Base-by-base conservation (phyloP, 1,140 invertebrate species). In the Pseudomyrmex pallidus region DNA sequence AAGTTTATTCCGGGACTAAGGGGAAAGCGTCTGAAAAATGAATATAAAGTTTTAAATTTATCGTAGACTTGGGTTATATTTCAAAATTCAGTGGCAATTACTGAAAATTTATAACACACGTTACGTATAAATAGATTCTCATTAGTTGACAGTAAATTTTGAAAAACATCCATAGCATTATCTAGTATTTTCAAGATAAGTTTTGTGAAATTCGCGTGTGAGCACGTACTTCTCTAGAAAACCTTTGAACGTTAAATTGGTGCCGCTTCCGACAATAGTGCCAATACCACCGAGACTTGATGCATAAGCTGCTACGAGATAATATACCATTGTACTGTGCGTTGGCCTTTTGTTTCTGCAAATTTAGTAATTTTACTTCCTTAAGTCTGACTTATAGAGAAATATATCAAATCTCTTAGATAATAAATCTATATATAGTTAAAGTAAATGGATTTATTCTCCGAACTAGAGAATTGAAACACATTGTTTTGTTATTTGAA, bases 241-340 rank as follows among this genome's bases (percentile, higher is more conserved):
- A 67, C 95, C 96, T 89, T 96, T 96, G 10, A 97, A 91, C 1
- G 97, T 95, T 54, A 97, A 92, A 92, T 97, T 97, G 4, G 96
- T 96, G 5, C 95, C 95, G 35, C 96, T 96, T 56, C 97, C 97
- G 13, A 96, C 96, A 48, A 97, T 90, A 10, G 96, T 97, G 0
- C 96, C 96, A n/a, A 96, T 96, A 1, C 97, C 97, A 12, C 97
- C 97, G 20, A 96, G 84, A 91, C 91, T 93, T 10, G 96, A 96
- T 2, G 96, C 94, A 86, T 97, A 97, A 7, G 96, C 95, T 8
- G 96, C 95, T 44, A 95, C 94, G 15, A 97, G 92, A 80, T 96
- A 95, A 83, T 95, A 95, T 12, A 93, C 92, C 90, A 95, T 93
- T 0, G 94, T 94, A 20, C 90, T 90, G n/a, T 92, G 90, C 3